These are phyloP conservation scores for Malacoctenus gilli DNA, from an alignment of 2,797 vertebrate species.

Conservation along the genomic window DNA sequence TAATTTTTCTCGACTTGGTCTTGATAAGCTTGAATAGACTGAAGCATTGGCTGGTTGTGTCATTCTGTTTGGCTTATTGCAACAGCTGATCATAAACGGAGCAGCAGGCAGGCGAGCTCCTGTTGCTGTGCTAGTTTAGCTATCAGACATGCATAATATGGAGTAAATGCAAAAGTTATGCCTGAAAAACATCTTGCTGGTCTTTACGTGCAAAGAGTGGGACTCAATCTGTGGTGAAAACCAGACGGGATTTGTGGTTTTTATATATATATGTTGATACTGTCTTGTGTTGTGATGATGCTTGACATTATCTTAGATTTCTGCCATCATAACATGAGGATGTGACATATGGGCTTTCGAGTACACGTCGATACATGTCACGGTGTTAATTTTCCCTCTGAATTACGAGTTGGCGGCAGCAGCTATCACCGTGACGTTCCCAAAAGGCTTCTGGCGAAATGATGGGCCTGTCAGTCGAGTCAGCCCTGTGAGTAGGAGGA, in stretches of 20 bases:
- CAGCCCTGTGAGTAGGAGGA: background rate
- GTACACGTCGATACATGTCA: background rate
- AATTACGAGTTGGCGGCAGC: background rate
- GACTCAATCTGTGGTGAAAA: too few relatives aligned
- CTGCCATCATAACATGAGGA: too few relatives aligned
- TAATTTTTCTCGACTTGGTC: slow-evolving; percentile 14
- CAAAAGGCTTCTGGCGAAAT: background rate
- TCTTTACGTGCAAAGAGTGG: too few relatives aligned
- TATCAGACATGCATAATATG: background rate
- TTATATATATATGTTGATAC: too few relatives aligned
- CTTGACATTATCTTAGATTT: too few relatives aligned
- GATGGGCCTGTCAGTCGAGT: background rate
- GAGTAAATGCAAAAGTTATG: background rate
- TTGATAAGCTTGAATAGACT: slow-evolving; percentile 2
- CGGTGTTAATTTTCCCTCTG: background rate
- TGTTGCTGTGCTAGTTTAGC: too few relatives aligned
- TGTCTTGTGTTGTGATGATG: too few relatives aligned
- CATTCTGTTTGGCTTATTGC: background rate
- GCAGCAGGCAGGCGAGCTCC: too few relatives aligned
- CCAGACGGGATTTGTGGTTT: too few relatives aligned
- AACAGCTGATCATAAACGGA: slow-evolving; percentile 10
- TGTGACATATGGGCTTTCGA: too few relatives aligned
- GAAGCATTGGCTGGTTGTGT: slow-evolving; percentile 1
- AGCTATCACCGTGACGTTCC: background rate
- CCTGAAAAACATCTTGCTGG: too few relatives aligned